Evolutionary conservation across 1,140 invertebrate species (phyloP).

Genomic region (Lepidurus apus): DNA sequence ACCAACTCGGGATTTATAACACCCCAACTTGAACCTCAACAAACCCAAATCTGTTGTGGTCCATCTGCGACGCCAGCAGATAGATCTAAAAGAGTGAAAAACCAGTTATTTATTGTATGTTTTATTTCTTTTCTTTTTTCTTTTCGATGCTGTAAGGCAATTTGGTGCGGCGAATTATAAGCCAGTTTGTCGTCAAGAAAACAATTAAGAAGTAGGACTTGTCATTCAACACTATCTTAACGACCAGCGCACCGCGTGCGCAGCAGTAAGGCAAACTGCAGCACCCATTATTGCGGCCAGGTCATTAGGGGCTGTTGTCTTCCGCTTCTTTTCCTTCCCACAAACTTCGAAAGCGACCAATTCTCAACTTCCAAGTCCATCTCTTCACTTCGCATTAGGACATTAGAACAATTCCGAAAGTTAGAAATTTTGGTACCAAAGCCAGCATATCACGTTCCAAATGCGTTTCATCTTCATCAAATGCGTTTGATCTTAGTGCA

Average conservation of each 20-base stretch:
- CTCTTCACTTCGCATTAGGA: background rate
- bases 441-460: no score
- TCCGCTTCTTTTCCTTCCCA: background rate
- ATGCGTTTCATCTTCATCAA: no score
- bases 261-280: background rate
- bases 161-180: background rate
- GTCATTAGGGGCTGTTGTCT: slow-evolving; percentile 5
- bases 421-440: no score
- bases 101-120: background rate
- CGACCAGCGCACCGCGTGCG: background rate
- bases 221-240: background rate
- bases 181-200: slow-evolving; percentile 10
- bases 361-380: background rate
- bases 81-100: background rate
- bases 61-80: no score
- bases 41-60: no score
- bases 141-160: background rate
- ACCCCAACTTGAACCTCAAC: no score
- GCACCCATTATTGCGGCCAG: background rate
- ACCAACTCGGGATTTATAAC: background rate
- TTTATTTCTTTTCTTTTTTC: background rate
- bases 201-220: slow-evolving; percentile 9
- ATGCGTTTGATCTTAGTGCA: no score
- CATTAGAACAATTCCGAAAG: no score
- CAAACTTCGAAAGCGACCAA: background rate